Evolutionary conservation across 2,888 invertebrate genomes (phyloP).

Genomic region (Epinotia demarniana): DNA sequence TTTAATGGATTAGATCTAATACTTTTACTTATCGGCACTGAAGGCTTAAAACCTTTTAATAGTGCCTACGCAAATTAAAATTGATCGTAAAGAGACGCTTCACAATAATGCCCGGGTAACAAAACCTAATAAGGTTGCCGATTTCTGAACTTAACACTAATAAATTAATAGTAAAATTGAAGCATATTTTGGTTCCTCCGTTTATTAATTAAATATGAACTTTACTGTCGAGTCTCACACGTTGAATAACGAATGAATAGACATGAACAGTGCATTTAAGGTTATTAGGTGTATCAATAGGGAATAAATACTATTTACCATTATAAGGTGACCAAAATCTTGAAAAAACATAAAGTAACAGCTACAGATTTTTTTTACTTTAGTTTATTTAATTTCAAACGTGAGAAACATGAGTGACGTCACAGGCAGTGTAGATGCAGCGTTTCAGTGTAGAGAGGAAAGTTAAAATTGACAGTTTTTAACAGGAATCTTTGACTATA

Average conservation of each 20-base stretch:
- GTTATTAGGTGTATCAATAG: background rate
- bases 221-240: background rate
- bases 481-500: too few species aligned
- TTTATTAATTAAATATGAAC: constrained; percentile 4
- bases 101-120: constrained; percentile 25
- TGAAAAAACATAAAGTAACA: too few species aligned
- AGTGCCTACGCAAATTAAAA: constrained; percentile 68
- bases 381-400: too few species aligned
- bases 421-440: too few species aligned
- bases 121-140: constrained; percentile 23
- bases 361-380: too few species aligned
- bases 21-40: constrained; percentile 56
- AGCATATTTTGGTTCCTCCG: constrained; percentile 1
- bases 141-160: constrained; percentile 26
- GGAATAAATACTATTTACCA: too few species aligned
- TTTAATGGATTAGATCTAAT: constrained; percentile 65
- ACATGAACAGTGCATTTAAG: background rate
- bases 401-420: too few species aligned
- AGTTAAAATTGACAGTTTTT: too few species aligned
- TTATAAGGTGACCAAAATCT: too few species aligned
- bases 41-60: constrained; percentile 59
- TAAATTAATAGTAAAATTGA: constrained; percentile 4
- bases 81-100: constrained; percentile 51
- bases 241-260: background rate
- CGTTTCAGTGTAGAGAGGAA: too few species aligned